Percentiles rank a stretch among this genome's conserved stretches.
Conservation (phyloP, 2,797 vertebrate species). For the Threskiornis aethiopicus region DNA sequence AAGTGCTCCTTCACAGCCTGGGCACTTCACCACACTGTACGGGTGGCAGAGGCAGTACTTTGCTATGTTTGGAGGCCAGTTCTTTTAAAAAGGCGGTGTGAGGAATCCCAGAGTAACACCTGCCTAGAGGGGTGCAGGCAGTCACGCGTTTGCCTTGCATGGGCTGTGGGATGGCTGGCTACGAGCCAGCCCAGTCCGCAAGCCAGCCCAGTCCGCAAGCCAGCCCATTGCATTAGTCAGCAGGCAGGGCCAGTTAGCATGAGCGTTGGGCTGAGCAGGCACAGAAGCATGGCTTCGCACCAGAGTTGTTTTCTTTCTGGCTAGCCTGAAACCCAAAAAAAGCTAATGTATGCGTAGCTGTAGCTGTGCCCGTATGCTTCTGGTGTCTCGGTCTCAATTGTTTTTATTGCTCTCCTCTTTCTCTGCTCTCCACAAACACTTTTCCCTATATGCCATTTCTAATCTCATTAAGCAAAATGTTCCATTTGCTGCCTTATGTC, state of each 20-base stretch:
- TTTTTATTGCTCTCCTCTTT: neutral
- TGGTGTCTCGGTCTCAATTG: neutral
- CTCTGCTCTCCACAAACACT: neutral
- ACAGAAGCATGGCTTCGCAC: neutral
- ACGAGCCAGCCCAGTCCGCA: neutral
- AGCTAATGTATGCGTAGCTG: neutral
- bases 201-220: neutral
- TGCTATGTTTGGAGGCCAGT: neutral
- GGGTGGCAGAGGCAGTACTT: neutral
- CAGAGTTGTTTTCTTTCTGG: neutral
- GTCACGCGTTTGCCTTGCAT: accelerated
- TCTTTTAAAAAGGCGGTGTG: neutral
- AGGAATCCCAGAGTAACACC: neutral
- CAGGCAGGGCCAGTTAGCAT: neutral
- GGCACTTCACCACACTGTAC: neutral
- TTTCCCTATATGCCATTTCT: neutral
- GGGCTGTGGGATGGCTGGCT: neutral
- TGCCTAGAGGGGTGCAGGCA: neutral
- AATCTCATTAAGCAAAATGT: neutral
- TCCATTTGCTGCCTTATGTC: neutral
- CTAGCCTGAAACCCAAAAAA: neutral
- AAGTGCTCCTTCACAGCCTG: neutral
- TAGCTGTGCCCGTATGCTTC: neutral
- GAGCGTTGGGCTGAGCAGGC: neutral
- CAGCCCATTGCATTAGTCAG: neutral